Conservation (phyloP, 2,888 invertebrate genomes). For the Ypsolopha scabrella region DNA sequence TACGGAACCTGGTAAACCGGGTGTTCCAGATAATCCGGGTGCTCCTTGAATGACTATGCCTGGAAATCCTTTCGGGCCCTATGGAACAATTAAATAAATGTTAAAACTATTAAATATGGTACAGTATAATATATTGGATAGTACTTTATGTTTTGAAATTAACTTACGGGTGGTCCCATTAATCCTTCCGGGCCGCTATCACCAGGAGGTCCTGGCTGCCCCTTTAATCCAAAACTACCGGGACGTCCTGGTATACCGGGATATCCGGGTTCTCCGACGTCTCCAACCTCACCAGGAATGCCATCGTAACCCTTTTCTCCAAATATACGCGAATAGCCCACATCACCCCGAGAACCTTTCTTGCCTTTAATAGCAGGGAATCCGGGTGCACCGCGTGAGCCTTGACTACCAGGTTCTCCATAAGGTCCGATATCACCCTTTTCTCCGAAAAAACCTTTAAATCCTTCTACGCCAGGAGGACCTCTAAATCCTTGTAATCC, state of each 20-base stretch:
- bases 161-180: constrained; percentile 66
- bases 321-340: constrained; percentile 53
- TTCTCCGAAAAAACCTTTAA: constrained; percentile 76
- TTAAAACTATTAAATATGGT: neutral
- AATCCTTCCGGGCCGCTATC: constrained; percentile 69
- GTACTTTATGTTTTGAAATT: neutral
- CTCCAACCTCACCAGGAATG: constrained; percentile 64
- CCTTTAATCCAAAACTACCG: constrained; percentile 56
- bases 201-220: constrained; percentile 59
- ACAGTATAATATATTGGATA: neutral
- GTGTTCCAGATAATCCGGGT: constrained; percentile 78
- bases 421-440: constrained; percentile 73
- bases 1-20: constrained; percentile 71
- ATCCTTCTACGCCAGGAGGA: constrained; percentile 54
- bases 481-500: constrained; percentile 42
- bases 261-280: constrained; percentile 68
- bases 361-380: constrained; percentile 70
- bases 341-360: constrained; percentile 61
- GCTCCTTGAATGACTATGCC: constrained; percentile 69
- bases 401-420: constrained; percentile 70
- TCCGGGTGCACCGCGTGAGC: constrained; percentile 71
- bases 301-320: constrained; percentile 52
- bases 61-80: constrained; percentile 55
- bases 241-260: constrained; percentile 61
- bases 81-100: constrained; percentile 14